A percentile compares a stretch with the other conserved stretches of the same genome.
These are phyloP conservation scores for Petroica traversi DNA, from an alignment of 2,113 vertebrate genomes.

Conservation along the genomic window DNA sequence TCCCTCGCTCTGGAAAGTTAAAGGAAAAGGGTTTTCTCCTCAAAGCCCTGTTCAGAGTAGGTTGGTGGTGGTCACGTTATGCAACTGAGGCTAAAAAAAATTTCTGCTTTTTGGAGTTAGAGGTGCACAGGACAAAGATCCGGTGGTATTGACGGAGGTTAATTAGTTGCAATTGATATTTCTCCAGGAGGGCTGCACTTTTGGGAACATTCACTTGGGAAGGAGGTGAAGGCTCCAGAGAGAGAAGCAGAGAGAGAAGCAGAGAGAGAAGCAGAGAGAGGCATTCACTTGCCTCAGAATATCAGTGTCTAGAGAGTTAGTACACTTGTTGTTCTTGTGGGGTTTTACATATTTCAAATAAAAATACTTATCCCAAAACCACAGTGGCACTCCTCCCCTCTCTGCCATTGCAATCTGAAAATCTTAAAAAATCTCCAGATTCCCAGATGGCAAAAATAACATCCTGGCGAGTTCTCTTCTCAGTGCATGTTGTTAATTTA, in stretches of 20 bases:
- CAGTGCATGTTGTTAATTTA: not conserved
- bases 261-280: not conserved
- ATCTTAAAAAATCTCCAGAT: not conserved
- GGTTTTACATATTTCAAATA: not conserved
- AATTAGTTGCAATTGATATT: not conserved
- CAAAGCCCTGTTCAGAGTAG: not conserved
- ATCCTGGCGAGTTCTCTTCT: not conserved
- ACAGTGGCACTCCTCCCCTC: not conserved
- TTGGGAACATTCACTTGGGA: not conserved
- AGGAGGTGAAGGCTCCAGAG: not conserved
- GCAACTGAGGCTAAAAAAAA: not conserved
- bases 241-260: not conserved
- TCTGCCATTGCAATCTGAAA: not conserved
- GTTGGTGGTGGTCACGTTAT: not conserved
- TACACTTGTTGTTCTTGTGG: not conserved
- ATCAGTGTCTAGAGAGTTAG: not conserved
- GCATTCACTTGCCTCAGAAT: not conserved
- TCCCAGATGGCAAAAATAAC: not conserved
- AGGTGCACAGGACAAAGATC: not conserved
- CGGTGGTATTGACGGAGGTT: not conserved
- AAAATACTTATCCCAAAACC: not conserved
- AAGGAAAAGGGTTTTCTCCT: not conserved
- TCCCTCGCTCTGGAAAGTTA: not conserved
- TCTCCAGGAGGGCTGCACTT: not conserved
- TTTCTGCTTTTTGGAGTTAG: not conserved